Conservation (phyloP, 2,113 vertebrate species). For the Lipophrys pholis region DNA sequence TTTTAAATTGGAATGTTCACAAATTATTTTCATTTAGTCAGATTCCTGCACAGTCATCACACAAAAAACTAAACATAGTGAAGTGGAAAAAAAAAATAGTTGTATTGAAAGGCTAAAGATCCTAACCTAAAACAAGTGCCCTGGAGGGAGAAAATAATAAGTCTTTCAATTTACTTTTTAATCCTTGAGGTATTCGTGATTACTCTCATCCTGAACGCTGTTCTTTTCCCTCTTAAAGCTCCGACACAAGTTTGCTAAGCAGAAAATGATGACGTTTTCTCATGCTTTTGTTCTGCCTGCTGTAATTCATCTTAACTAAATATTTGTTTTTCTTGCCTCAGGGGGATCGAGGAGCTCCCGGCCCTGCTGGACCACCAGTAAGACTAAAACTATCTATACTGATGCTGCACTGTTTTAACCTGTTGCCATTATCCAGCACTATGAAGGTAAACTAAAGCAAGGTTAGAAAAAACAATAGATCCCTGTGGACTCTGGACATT, state of each 20-base stretch:
- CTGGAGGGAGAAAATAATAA: too few relatives aligned
- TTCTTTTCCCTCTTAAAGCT: conserved; percentile 9
- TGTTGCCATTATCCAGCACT: conserved; percentile 22
- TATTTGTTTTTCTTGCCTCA: conserved; percentile 84
- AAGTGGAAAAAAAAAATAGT: too few relatives aligned
- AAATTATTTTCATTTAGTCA: too few relatives aligned
- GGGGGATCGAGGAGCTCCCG: conserved; percentile 94
- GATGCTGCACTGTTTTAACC: conserved; percentile 33
- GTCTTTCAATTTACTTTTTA: not conserved
- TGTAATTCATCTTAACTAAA: conserved; percentile 74
- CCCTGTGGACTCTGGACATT: not conserved
- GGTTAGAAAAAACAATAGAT: conserved; percentile 10
- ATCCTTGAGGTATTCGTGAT: not conserved
- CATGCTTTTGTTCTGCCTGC: conserved; percentile 39
- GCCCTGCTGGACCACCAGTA: conserved; percentile 93
- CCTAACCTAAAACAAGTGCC: too few relatives aligned
- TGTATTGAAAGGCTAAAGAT: too few relatives aligned
- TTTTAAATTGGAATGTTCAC: too few relatives aligned
- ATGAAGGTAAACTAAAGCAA: not conserved
- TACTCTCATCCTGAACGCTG: not conserved
- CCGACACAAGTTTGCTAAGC: conserved; percentile 16
- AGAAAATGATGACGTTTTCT: conserved; percentile 50
- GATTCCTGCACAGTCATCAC: too few relatives aligned
- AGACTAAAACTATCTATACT: conserved; percentile 75
- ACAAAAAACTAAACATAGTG: too few relatives aligned